These are phyloP conservation scores for Anthoscopus minutus DNA, from an alignment of 2,113 vertebrate species.

Conservation along the genomic window DNA sequence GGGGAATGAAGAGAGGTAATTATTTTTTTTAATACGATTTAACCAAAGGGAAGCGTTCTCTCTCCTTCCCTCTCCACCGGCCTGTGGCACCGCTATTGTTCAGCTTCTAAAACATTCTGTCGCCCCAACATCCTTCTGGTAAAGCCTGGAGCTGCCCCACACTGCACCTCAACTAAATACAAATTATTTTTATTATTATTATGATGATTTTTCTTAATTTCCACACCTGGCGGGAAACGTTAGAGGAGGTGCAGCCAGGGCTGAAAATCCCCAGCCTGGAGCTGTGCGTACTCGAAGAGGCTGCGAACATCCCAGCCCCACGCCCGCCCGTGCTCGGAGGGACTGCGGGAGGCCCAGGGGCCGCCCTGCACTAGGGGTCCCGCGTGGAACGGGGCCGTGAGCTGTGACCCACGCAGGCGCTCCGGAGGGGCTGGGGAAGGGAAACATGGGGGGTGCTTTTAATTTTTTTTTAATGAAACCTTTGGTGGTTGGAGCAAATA, in stretches of 20 bases:
- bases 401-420: not conserved
- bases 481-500: conserved; percentile 46
- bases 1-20: not conserved
- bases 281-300: not conserved
- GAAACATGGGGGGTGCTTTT: not conserved
- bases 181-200: not conserved
- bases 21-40: not conserved
- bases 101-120: not conserved
- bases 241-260: not conserved
- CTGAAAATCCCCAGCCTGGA: not conserved
- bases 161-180: not conserved
- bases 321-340: not conserved
- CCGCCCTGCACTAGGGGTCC: not conserved
- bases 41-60: not conserved
- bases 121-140: not conserved
- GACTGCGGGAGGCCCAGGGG: not conserved
- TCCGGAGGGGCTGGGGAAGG: not conserved
- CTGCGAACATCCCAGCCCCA: not conserved
- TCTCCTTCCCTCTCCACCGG: not conserved
- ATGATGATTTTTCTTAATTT: not conserved
- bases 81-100: conserved; percentile 49
- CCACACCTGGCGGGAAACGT: not conserved
- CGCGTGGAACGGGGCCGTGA: not conserved
- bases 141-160: not conserved
- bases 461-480: not conserved